Conservation (phyloP, 2,888 invertebrate species). For the Unio delphinus region DNA sequence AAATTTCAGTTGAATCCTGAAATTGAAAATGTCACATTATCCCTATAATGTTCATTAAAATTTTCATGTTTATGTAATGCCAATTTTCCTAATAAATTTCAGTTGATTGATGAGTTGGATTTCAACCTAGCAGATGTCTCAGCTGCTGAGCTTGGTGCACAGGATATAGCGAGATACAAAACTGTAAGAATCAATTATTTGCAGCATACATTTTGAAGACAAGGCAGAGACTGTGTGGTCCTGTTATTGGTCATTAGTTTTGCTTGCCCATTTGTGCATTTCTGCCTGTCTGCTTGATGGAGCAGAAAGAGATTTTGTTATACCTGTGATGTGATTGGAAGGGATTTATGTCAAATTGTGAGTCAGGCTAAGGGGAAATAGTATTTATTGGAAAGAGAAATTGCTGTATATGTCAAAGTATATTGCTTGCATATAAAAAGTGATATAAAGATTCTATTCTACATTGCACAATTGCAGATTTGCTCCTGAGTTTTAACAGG, state of each 20-base stretch:
- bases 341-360: too few species aligned
- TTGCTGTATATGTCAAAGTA: too few species aligned
- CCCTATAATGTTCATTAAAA: neutral
- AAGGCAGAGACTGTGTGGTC: neutral
- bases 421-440: too few species aligned
- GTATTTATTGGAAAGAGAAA: too few species aligned
- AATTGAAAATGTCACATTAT: too few species aligned
- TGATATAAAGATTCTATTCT: too few species aligned
- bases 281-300: too few species aligned
- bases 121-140: conserved; percentile 55
- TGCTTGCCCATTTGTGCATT: neutral
- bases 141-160: conserved; percentile 41
- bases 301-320: too few species aligned
- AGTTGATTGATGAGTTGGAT: conserved; percentile 64
- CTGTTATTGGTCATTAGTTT: neutral
- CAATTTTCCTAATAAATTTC: neutral
- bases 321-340: too few species aligned
- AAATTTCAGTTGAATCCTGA: conserved; percentile 43
- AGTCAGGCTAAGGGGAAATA: too few species aligned
- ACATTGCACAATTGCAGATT: too few species aligned
- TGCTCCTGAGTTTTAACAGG: too few species aligned
- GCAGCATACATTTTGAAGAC: neutral
- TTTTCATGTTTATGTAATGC: conserved; percentile 5
- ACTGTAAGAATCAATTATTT: conserved; percentile 29
- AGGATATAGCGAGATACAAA: conserved; percentile 37